These are phyloP conservation scores for Antrozous pallidus DNA, from an alignment of 2,797 vertebrate genomes.

Conservation along the genomic window DNA sequence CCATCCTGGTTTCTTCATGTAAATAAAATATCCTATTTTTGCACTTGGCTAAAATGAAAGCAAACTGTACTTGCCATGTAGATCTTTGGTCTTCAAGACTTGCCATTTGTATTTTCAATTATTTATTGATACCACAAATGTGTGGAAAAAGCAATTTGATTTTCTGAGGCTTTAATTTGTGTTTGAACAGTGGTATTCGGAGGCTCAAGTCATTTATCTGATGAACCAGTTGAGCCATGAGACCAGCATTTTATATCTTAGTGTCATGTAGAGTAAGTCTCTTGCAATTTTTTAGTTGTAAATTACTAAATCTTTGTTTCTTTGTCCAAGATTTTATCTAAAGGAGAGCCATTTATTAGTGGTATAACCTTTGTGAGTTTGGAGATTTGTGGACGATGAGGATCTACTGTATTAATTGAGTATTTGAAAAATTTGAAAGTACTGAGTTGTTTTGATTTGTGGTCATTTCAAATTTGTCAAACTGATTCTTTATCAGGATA, in stretches of 20 bases:
- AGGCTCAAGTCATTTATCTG: neutral
- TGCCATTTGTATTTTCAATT: neutral
- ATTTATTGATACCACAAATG: neutral
- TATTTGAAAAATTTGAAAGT: neutral
- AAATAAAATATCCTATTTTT: neutral
- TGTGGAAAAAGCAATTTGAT: neutral
- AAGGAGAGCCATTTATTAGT: neutral
- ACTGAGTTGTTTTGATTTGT: neutral
- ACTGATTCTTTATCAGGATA: neutral
- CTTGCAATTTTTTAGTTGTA: neutral
- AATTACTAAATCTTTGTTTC: slow-evolving; percentile 18
- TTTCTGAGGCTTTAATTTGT: slow-evolving; percentile 24
- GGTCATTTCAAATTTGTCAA: neutral
- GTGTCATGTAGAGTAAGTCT: neutral
- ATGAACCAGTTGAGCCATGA: neutral
- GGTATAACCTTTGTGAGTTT: neutral
- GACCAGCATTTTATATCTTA: neutral
- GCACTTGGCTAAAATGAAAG: neutral
- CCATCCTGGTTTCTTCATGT: neutral
- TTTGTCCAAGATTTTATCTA: neutral
- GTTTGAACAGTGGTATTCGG: neutral
- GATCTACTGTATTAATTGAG: neutral
- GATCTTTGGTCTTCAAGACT: neutral
- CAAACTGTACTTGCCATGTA: neutral
- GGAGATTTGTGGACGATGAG: neutral